Conservation (phyloP, 2,113 vertebrate genomes). For the Lucifuga dentata region DNA sequence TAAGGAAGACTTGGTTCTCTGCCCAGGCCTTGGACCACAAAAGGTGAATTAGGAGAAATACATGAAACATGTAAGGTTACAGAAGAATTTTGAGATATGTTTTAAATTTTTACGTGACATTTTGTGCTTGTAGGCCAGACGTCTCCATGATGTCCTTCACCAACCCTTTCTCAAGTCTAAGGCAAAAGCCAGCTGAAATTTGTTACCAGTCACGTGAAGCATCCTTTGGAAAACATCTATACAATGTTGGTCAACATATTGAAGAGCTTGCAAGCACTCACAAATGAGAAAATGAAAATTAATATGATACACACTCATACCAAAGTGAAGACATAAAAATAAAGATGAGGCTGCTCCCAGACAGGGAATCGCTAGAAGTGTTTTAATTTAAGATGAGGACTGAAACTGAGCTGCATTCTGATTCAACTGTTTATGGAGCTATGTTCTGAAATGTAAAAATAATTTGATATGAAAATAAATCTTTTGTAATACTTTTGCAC, state of each 20-base stretch:
- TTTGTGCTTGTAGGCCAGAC: conserved; percentile 71
- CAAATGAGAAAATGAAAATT: not conserved
- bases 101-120: conserved; percentile 1
- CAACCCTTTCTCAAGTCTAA: conserved; percentile 80
- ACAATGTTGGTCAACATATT: conserved; percentile 1
- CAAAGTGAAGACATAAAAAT: not conserved
- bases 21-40: conserved; percentile 85
- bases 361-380: not conserved
- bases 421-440: not conserved
- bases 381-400: not conserved
- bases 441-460: not conserved
- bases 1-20: conserved; percentile 83
- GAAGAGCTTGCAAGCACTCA: not conserved
- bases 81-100: not conserved
- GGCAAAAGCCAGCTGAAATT: conserved; percentile 64
- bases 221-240: too few species aligned
- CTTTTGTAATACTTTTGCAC: conserved; percentile 16
- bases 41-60: conserved; percentile 75
- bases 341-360: not conserved
- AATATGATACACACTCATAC: not conserved
- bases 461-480: conserved; percentile 23
- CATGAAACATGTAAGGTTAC: not conserved
- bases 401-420: not conserved
- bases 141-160: conserved; percentile 78
- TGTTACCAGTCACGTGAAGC: too few species aligned